Base-by-base conservation (phyloP, 2,888 invertebrate genomes). In the Amitus sp. region DNA sequence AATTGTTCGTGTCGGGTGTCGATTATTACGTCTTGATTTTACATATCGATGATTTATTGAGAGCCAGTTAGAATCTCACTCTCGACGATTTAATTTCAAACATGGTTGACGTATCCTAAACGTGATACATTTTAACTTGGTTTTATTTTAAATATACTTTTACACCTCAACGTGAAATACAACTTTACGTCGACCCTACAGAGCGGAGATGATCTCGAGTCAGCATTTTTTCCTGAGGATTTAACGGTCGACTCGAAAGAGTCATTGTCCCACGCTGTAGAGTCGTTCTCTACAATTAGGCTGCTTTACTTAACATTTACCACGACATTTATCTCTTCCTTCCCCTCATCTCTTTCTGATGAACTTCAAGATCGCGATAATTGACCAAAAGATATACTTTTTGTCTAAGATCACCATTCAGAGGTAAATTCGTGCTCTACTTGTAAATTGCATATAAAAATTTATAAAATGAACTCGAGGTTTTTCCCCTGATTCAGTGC, bases 151-250 rank as follows among this genome's bases (percentile, higher is more conserved):
- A 60, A 64, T 60, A 23, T 23, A 64, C n/a, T 60, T 64, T 59
- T 56, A 56, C 52, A 60, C 55, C 55, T 59, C 52, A 63, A 59
- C 63, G 55, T 63, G 59, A 63, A 59, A 55, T 63, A 63, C 63
- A 59, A 27, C 58, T 52, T 59, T 52, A 52, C 63, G 58, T 63
- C 58, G 55, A 59, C 63, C 62, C 63, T 63, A 58, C 63, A 63
- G 63, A 63, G 63, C 58, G 63, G 63, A 63, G 51, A 63, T 52
- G 45, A 58, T 58, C 51, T 39, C 39, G 37, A 37, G 55, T 58
- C 58, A 53, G 19, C 43, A 23, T 57, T 46, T 42, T 62, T 62
- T 54, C 62, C 62, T 58, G 63, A 62, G 57, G 62, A 54, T 62
- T 50, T 23, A 54, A 62, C 49, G 54, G 57, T 62, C 18, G 62